Evolutionary conservation across 2,797 vertebrate genomes (phyloP).

Genomic region (Botia kubotai): DNA sequence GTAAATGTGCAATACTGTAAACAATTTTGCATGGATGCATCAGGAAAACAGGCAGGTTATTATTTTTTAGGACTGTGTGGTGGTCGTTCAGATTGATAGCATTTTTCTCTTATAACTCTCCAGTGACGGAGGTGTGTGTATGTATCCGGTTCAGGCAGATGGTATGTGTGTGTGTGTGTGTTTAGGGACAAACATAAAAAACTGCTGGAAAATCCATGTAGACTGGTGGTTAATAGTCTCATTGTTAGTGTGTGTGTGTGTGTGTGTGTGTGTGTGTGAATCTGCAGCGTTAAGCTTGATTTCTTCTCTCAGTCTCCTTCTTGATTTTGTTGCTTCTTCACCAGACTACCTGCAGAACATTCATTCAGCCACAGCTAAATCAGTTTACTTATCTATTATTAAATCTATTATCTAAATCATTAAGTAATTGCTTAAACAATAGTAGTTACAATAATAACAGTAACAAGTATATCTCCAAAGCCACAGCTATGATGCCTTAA

Average conservation of each 20-base stretch:
- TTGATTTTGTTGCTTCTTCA: conserved; percentile 43
- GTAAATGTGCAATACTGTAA: conserved; percentile 27
- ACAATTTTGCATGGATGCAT: neutral
- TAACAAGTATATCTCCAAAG: too few species aligned
- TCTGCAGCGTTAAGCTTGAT: conserved; percentile 54
- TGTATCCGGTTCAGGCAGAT: conserved; percentile 4
- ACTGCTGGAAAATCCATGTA: neutral
- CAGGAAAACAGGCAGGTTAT: conserved; percentile 29
- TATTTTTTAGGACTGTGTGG: conserved; percentile 22
- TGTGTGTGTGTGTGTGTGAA: conserved; percentile 41
- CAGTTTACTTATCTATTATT: conserved; percentile 11
- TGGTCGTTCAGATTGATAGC: conserved; percentile 33
- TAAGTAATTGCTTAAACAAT: too few species aligned
- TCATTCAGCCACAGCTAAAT: conserved; percentile 55
- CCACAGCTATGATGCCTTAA: neutral
- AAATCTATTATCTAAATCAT: too few species aligned
- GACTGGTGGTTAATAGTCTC: neutral
- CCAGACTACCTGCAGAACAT: conserved; percentile 57
- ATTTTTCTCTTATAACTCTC: neutral
- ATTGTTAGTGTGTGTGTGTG: conserved; percentile 17
- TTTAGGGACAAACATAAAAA: neutral
- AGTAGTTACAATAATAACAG: too few species aligned
- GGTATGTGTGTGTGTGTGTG: conserved; percentile 10
- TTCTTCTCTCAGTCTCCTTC: conserved; percentile 46
- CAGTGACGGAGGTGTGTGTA: conserved; percentile 14